Conservation (phyloP, 2,797 vertebrate species). For the Denticeps clupeoides region DNA sequence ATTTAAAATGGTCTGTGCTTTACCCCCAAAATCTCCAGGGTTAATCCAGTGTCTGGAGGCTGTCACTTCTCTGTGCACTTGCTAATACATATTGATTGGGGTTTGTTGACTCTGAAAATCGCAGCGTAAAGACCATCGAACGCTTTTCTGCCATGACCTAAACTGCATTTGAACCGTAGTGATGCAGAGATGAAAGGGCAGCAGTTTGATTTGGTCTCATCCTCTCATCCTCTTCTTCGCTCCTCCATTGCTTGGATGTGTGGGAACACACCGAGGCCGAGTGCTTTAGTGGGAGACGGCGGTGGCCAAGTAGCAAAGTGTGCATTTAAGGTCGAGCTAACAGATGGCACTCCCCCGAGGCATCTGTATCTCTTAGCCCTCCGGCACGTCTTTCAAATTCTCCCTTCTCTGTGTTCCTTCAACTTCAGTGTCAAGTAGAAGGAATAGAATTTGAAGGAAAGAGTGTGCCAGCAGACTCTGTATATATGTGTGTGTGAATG, state of each 20-base stretch:
- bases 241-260: neutral
- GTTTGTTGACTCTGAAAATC: slow-evolving; percentile 34
- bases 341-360: slow-evolving; percentile 40
- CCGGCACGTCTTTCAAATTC: neutral
- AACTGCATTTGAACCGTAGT: slow-evolving; percentile 31
- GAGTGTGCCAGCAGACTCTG: slow-evolving; percentile 5
- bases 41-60: neutral
- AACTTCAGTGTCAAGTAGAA: slow-evolving; percentile 17
- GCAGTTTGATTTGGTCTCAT: neutral
- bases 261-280: too few species aligned
- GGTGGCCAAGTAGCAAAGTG: slow-evolving; percentile 6
- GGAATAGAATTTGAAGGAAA: slow-evolving; percentile 24
- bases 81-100: slow-evolving; percentile 35
- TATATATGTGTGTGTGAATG: too few species aligned
- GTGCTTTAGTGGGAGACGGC: neutral
- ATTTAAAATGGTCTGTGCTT: too few species aligned
- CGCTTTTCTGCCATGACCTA: slow-evolving; percentile 30
- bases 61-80: slow-evolving; percentile 14
- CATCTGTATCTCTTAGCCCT: slow-evolving; percentile 20
- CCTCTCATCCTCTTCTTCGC: slow-evolving; percentile 4
- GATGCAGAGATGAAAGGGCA: slow-evolving; percentile 29
- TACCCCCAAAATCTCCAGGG: too few species aligned
- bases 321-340: slow-evolving; percentile 40
- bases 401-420: neutral
- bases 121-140: slow-evolving; percentile 24